A percentile compares a stretch with the other conserved stretches of the same genome.
phyloP scores from a whole-genome alignment of 2,888 invertebrate species.

The Spialia ferax region DNA sequence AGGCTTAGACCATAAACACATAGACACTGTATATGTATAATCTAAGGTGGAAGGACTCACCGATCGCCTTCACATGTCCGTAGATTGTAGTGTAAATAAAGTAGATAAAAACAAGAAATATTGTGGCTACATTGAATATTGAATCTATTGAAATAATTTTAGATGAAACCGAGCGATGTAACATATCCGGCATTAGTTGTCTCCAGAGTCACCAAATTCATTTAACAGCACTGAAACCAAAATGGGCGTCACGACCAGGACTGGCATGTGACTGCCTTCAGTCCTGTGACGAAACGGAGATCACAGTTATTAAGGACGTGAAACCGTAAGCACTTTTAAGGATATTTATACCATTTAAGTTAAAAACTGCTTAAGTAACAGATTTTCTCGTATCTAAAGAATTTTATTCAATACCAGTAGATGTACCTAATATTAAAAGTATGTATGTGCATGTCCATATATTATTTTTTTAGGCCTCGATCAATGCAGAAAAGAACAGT shows the following conservation, averaged over 20 bases:
- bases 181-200: slow-evolving; percentile 89
- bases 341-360: neutral
- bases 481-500: slow-evolving; percentile 79
- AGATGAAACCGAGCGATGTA: slow-evolving; percentile 85
- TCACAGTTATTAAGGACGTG: slow-evolving; percentile 87
- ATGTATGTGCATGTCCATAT: neutral
- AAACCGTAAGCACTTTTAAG: slow-evolving; percentile 55
- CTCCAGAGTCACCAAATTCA: slow-evolving; percentile 87
- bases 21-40: too few relatives aligned
- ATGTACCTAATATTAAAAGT: too few relatives aligned
- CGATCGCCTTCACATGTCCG: too few relatives aligned
- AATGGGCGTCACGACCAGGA: slow-evolving; percentile 88
- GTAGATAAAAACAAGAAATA: neutral
- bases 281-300: slow-evolving; percentile 90
- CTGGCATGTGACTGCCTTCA: slow-evolving; percentile 90
- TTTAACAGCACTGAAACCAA: slow-evolving; percentile 88
- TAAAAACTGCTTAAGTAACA: neutral
- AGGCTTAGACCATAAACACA: too few relatives aligned
- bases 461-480: slow-evolving; percentile 49
- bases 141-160: slow-evolving; percentile 44
- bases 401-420: too few relatives aligned
- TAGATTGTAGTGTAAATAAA: too few relatives aligned
- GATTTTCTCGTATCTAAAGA: neutral
- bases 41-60: too few relatives aligned
- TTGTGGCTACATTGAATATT: neutral